phyloP scores from a whole-genome alignment of 2,113 vertebrate species.

The Platysternon megacephalum region DNA sequence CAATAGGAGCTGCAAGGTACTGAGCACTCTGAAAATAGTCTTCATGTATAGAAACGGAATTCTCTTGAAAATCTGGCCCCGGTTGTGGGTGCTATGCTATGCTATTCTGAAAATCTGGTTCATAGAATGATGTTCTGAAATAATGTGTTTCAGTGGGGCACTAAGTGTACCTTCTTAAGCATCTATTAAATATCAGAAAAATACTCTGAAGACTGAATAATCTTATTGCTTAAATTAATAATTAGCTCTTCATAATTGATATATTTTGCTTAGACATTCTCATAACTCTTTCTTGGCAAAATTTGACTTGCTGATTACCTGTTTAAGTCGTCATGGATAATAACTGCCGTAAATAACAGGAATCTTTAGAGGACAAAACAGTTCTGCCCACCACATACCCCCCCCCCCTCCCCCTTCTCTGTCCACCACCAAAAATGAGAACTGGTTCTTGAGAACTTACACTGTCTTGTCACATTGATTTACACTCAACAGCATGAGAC shows the following conservation, averaged over 20 bases:
- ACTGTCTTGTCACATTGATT: constrained; percentile 54
- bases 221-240: not conserved
- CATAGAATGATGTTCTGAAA: not conserved
- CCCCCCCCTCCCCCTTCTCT: not conserved
- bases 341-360: not conserved
- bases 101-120: not conserved
- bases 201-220: not conserved
- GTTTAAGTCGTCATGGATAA: not conserved
- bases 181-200: not conserved
- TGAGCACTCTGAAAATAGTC: not conserved
- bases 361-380: not conserved
- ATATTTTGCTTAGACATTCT: not conserved
- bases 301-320: not conserved
- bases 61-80: not conserved
- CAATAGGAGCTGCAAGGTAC: not conserved
- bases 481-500: constrained; percentile 45
- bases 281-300: not conserved
- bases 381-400: not conserved
- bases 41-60: not conserved
- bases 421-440: constrained; percentile 6
- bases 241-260: not conserved
- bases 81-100: not conserved
- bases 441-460: constrained; percentile 4
- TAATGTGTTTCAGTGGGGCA: not conserved
- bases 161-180: not conserved